Evolutionary conservation across 2,797 vertebrate species (phyloP).

Genomic region (Nyctibius grandis): DNA sequence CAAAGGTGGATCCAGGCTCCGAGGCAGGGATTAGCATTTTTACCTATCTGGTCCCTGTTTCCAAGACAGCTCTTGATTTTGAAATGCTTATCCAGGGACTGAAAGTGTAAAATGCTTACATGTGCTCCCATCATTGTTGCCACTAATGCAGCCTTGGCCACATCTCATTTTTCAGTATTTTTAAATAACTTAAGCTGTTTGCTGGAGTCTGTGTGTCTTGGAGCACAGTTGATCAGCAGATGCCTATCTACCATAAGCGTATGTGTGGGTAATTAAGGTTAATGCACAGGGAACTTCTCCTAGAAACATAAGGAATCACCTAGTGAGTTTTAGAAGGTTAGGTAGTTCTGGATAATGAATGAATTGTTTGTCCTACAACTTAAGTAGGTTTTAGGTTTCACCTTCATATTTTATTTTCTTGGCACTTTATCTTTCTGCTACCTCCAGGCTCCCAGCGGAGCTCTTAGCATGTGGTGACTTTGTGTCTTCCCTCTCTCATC

Average conservation of each 20-base stretch:
- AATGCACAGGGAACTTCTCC: neutral
- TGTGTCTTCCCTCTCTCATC: neutral
- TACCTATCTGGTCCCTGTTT: neutral
- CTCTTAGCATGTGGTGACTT: neutral
- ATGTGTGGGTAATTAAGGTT: neutral
- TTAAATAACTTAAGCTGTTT: neutral
- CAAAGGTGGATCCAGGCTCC: neutral
- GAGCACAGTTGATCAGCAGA: slow-evolving; percentile 17
- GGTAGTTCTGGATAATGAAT: neutral
- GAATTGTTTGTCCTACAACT: neutral
- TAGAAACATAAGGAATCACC: neutral
- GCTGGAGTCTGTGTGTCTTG: neutral
- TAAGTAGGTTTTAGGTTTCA: slow-evolving; percentile 5
- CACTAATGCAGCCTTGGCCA: neutral
- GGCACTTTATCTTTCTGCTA: neutral
- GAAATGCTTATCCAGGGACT: neutral
- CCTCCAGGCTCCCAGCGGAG: neutral
- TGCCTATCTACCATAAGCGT: neutral
- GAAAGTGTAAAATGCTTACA: neutral
- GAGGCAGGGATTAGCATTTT: neutral
- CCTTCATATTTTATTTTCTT: neutral
- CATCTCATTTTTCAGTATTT: neutral
- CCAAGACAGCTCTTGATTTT: neutral
- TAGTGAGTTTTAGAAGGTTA: neutral
- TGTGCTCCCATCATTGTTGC: neutral